phyloP scores from a whole-genome alignment of 2,797 vertebrate genomes.

The Discoglossus pictus region DNA sequence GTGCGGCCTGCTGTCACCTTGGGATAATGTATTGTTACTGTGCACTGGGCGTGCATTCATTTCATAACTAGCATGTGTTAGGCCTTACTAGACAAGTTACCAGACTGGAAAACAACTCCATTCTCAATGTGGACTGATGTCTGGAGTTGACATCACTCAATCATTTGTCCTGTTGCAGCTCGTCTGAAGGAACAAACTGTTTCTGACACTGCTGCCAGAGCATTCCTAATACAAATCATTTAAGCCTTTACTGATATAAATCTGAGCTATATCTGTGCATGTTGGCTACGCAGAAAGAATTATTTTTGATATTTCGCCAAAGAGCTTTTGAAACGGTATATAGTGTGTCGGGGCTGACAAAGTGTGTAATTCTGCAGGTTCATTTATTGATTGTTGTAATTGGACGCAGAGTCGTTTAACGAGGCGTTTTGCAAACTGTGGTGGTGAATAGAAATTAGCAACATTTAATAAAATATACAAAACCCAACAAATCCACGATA shows the following conservation, averaged over 20 bases:
- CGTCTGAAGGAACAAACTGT: conserved; percentile 22
- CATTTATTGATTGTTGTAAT: no score
- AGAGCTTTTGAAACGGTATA: no score
- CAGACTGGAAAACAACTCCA: conserved; percentile 38
- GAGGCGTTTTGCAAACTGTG: no score
- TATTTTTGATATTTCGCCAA: no score
- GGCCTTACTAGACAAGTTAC: background rate
- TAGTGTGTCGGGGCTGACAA: no score
- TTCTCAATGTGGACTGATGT: conserved; percentile 32
- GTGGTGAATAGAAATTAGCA: no score
- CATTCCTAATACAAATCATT: conserved; percentile 16
- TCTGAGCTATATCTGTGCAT: no score
- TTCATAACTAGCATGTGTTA: background rate
- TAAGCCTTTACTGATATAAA: conserved; percentile 13
- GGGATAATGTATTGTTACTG: conserved; percentile 27
- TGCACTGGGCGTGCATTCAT: background rate
- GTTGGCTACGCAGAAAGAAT: no score
- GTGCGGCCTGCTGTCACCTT: conserved; percentile 5
- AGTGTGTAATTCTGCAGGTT: no score
- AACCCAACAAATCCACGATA: no score
- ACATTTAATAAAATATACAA: no score
- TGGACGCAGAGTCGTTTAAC: no score
- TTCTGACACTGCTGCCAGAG: conserved; percentile 43
- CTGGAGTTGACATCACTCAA: background rate
- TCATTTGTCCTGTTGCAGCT: conserved; percentile 34